A percentile compares a stretch with the other conserved stretches of the same genome.
Evolutionary conservation across 2,888 invertebrate species (phyloP).

Genomic region (Drosophila mulleri): DNA sequence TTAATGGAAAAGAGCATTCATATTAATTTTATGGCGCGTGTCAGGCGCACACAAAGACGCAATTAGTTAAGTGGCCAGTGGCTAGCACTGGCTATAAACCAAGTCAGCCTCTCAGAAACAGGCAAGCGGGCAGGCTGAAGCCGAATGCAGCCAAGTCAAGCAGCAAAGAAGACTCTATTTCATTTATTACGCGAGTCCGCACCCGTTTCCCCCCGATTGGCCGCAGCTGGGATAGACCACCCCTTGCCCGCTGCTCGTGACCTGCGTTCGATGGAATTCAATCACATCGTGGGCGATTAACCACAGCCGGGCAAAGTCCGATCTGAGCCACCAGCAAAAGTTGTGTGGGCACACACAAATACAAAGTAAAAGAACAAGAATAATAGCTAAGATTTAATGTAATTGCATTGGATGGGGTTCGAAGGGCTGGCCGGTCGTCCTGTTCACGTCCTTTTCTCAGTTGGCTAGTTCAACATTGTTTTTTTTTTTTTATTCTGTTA

Average conservation of each 20-base stretch:
- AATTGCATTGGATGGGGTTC: slow-evolving; percentile 66
- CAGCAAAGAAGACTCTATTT: slow-evolving; percentile 58
- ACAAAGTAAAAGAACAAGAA: slow-evolving; percentile 79
- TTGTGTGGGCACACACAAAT: slow-evolving; percentile 52
- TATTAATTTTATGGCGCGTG: slow-evolving; percentile 75
- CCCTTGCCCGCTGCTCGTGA: slow-evolving; percentile 39
- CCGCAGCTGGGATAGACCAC: slow-evolving; percentile 13
- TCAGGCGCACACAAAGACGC: slow-evolving; percentile 74
- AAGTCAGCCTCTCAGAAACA: slow-evolving; percentile 60
- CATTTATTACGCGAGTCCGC: slow-evolving; percentile 68
- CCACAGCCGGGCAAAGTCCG: slow-evolving; percentile 59
- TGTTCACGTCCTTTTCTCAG: slow-evolving; percentile 72
- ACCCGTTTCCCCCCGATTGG: slow-evolving; percentile 2
- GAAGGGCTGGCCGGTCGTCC: slow-evolving; percentile 38
- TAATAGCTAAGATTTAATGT: slow-evolving; percentile 79
- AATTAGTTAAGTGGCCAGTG: slow-evolving; percentile 74
- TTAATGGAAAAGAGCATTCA: slow-evolving; percentile 30
- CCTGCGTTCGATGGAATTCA: slow-evolving; percentile 80
- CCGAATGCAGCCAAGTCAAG: slow-evolving; percentile 59
- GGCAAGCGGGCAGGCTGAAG: slow-evolving; percentile 32
- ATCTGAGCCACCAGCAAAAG: slow-evolving; percentile 57
- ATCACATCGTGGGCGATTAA: slow-evolving; percentile 82
- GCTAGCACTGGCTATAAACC: slow-evolving; percentile 60
- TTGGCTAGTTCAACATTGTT: slow-evolving; percentile 63
- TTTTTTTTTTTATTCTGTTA: slow-evolving; percentile 25